Conservation (phyloP, 2,797 vertebrate species). For the Vireo griseus region DNA sequence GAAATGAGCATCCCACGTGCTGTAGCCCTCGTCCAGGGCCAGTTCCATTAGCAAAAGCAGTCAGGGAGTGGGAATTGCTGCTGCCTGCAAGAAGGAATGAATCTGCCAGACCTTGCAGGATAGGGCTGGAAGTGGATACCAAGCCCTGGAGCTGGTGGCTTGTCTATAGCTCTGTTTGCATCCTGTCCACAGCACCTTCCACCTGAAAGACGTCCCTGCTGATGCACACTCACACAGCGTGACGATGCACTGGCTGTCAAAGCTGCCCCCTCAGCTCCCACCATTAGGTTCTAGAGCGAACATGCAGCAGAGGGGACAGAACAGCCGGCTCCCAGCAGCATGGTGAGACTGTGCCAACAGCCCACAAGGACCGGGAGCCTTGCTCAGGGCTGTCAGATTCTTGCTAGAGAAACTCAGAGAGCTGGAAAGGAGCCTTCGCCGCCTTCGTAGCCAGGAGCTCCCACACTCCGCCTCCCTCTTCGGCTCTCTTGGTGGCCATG, state of each 20-base stretch:
- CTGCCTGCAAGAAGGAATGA: background rate
- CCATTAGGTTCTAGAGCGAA: conserved; percentile 37
- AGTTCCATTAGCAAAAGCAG: background rate
- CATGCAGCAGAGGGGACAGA: background rate
- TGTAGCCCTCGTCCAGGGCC: background rate
- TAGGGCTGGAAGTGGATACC: background rate
- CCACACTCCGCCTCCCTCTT: background rate
- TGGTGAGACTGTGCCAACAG: background rate
- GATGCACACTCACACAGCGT: background rate
- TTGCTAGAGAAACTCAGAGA: background rate
- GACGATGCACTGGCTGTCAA: background rate
- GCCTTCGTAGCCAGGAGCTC: conserved; percentile 5
- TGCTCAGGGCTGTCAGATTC: conserved; percentile 35
- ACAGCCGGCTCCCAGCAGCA: background rate
- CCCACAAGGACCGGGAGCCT: background rate
- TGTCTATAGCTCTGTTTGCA: background rate
- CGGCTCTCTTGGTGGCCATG: background rate
- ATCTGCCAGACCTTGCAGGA: background rate
- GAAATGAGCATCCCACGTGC: background rate
- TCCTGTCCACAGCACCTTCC: background rate
- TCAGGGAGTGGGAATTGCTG: background rate
- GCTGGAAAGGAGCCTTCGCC: conserved; percentile 28
- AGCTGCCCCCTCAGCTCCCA: background rate
- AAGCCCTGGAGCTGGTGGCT: background rate
- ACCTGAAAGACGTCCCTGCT: background rate